Conservation (phyloP, 2,888 invertebrate species). For the Branchellion lobata region DNA sequence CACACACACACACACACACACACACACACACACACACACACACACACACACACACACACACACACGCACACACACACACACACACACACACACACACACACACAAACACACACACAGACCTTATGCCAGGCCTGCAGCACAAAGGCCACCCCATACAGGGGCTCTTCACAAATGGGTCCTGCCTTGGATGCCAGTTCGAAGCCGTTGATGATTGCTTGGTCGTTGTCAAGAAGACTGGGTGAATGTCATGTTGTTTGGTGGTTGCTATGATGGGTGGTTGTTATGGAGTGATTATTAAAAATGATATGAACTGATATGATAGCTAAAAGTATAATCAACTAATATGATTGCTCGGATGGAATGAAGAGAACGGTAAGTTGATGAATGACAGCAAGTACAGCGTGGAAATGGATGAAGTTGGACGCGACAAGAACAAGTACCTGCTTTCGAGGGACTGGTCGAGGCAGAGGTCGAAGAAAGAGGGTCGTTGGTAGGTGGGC, state of each 20-base stretch:
- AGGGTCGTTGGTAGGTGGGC: slow-evolving; percentile 68
- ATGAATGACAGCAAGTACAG: too few species aligned
- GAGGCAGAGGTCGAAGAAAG: slow-evolving; percentile 58
- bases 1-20: too few species aligned
- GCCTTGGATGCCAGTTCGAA: slow-evolving; percentile 74
- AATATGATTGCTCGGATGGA: too few species aligned
- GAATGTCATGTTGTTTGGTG: too few species aligned
- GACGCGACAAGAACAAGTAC: too few species aligned
- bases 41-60: background rate
- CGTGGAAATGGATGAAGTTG: too few species aligned
- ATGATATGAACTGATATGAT: too few species aligned
- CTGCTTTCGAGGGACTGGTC: background rate
- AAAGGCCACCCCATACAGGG: slow-evolving; percentile 87
- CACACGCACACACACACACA: background rate
- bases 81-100: background rate
- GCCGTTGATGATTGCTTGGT: slow-evolving; percentile 66
- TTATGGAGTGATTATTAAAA: too few species aligned
- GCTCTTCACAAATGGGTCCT: slow-evolving; percentile 94
- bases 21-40: too few species aligned
- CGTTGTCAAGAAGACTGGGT: slow-evolving; percentile 57
- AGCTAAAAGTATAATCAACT: too few species aligned
- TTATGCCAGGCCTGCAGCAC: slow-evolving; percentile 77
- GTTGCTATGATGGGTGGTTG: too few species aligned
- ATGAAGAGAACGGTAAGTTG: too few species aligned
- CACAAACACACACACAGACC: background rate